Evolutionary conservation across 2,797 vertebrate genomes (phyloP).

Genomic region (Ctenopoma multispine): DNA sequence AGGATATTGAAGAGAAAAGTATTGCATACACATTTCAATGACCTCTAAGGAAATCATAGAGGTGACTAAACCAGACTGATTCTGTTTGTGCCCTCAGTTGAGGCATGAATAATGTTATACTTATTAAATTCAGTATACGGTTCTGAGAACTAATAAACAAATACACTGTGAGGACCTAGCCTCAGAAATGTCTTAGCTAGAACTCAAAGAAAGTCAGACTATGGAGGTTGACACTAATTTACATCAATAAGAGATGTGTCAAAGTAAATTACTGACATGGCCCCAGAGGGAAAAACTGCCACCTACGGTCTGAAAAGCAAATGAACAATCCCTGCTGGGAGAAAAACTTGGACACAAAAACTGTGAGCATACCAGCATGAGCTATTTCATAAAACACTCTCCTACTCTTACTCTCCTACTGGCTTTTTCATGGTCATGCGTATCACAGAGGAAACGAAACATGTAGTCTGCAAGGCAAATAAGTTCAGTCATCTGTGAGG

Average conservation of each 20-base stretch:
- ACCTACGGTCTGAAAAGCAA: slow-evolving; percentile 41
- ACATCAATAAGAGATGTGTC: slow-evolving; percentile 67
- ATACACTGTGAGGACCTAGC: slow-evolving; percentile 26
- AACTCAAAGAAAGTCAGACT: slow-evolving; percentile 42
- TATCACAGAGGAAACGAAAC: slow-evolving; percentile 59
- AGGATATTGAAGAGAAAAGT: neutral
- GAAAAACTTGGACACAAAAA: slow-evolving; percentile 28
- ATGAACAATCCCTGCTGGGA: slow-evolving; percentile 33
- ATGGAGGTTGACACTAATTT: slow-evolving; percentile 55
- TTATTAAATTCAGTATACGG: slow-evolving; percentile 29
- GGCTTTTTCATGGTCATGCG: slow-evolving; percentile 31
- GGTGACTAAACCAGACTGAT: slow-evolving; percentile 16
- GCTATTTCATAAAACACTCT: slow-evolving; percentile 29
- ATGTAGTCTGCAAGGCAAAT: slow-evolving; percentile 31
- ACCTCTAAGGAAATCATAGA: slow-evolving; percentile 36
- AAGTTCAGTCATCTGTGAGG: slow-evolving; percentile 29
- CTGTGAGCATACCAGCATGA: slow-evolving; percentile 33
- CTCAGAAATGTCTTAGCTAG: slow-evolving; percentile 39
- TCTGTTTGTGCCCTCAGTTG: slow-evolving; percentile 28
- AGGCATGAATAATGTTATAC: slow-evolving; percentile 40
- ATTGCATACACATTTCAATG: slow-evolving; percentile 29
- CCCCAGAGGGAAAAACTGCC: slow-evolving; percentile 53
- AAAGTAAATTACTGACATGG: slow-evolving; percentile 53
- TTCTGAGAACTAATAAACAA: slow-evolving; percentile 47
- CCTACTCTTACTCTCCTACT: slow-evolving; percentile 1